phyloP scores from a whole-genome alignment of 2,797 vertebrate species.

The Macrochelys suwanniensis region DNA sequence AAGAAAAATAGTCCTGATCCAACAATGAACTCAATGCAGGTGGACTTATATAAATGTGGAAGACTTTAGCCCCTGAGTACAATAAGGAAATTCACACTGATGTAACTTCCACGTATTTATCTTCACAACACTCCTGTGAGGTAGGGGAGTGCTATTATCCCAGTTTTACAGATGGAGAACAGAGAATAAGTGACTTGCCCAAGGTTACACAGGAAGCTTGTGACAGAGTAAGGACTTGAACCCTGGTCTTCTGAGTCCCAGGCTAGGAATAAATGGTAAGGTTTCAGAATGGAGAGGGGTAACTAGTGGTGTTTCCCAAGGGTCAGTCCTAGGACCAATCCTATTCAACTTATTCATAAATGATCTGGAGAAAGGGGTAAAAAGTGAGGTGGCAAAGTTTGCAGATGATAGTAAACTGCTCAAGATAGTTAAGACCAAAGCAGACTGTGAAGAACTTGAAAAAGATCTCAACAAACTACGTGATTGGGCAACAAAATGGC shows the following conservation, averaged over 20 bases:
- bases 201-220: slow-evolving; percentile 1
- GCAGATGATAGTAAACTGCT: too few species aligned
- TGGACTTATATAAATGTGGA: not conserved
- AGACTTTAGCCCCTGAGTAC: not conserved
- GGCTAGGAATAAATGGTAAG: not conserved
- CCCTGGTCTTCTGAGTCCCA: slow-evolving; percentile 24
- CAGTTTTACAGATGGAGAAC: not conserved
- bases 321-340: too few species aligned
- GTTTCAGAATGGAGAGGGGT: too few species aligned
- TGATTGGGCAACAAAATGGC: too few species aligned
- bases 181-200: not conserved
- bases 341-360: too few species aligned
- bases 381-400: too few species aligned
- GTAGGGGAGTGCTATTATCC: not conserved
- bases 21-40: not conserved
- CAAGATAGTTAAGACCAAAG: too few species aligned
- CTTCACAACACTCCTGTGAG: not conserved
- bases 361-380: too few species aligned
- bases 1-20: not conserved
- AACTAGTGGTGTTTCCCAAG: too few species aligned
- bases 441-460: too few species aligned
- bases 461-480: too few species aligned
- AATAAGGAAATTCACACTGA: not conserved
- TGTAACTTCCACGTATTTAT: not conserved
- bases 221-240: not conserved